A percentile compares a stretch with the other conserved stretches of the same genome.
Conservation (phyloP, 2,888 invertebrate genomes). For the Zaprionus obscuricornis region DNA sequence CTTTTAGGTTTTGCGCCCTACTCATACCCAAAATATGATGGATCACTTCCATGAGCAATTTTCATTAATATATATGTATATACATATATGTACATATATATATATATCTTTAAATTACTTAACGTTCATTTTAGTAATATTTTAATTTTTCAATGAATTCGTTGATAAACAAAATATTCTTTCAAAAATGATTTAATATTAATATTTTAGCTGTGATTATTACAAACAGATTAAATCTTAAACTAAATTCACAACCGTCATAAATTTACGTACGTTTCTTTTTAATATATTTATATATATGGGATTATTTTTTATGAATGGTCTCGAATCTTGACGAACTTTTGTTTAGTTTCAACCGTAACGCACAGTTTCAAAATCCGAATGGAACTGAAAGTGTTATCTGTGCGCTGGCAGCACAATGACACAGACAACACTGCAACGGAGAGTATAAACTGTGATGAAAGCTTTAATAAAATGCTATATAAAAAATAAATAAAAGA, state of each 20-base stretch:
- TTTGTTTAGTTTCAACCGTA: conserved; percentile 20
- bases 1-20: conserved; percentile 51
- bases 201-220: too few relatives aligned
- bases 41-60: conserved; percentile 81
- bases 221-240: too few relatives aligned
- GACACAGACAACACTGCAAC: conserved; percentile 28
- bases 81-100: too few relatives aligned
- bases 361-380: conserved; percentile 51
- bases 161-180: too few relatives aligned
- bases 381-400: conserved; percentile 51
- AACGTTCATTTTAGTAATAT: too few relatives aligned
- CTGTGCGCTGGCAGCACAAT: conserved; percentile 38
- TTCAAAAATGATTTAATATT: too few relatives aligned
- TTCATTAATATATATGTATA: conserved; percentile 60
- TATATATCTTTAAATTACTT: too few relatives aligned
- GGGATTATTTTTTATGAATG: too few relatives aligned
- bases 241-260: too few relatives aligned
- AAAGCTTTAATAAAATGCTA: conserved; percentile 62
- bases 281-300: too few relatives aligned
- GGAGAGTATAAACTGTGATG: conserved; percentile 28
- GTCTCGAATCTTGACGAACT: not conserved
- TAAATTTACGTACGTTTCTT: not conserved
- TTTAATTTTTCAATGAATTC: too few relatives aligned
- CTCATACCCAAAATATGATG: conserved; percentile 63
- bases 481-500: conserved; percentile 26